phyloP scores from a whole-genome alignment of 2,888 invertebrate genomes.

The Schizotus pectinicornis region DNA sequence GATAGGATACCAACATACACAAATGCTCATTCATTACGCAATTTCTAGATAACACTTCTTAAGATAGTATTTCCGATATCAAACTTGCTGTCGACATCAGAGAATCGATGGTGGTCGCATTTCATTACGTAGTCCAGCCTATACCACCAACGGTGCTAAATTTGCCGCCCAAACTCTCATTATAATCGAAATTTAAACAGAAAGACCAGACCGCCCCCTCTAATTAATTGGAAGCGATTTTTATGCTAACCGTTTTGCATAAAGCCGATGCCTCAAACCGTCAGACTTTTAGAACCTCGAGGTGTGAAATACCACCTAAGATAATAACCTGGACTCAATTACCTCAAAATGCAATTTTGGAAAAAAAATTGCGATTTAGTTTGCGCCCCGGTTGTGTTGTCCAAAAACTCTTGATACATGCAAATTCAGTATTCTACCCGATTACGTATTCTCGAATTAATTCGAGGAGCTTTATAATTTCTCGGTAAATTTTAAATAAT shows the following conservation, averaged over 20 bases:
- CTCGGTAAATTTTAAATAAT: constrained; percentile 25
- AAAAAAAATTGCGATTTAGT: too few species aligned
- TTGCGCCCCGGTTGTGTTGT: too few species aligned
- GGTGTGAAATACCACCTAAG: too few species aligned
- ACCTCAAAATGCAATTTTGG: too few species aligned
- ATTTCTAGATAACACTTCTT: constrained; percentile 26
- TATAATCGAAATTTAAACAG: constrained; percentile 2
- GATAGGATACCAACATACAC: constrained; percentile 37
- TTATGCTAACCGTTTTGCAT: too few species aligned
- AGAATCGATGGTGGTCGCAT: constrained; percentile 15
- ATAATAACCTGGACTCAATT: too few species aligned
- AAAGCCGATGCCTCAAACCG: too few species aligned
- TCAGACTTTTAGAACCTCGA: too few species aligned
- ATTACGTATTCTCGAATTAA: constrained; percentile 22
- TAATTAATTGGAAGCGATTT: too few species aligned
- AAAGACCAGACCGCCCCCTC: too few species aligned
- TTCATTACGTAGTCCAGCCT: constrained; percentile 12
- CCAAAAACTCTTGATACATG: constrained; percentile 9
- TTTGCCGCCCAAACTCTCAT: background rate
- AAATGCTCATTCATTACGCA: constrained; percentile 29
- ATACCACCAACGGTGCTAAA: background rate
- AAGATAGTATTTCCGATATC: constrained; percentile 24
- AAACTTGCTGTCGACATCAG: constrained; percentile 10
- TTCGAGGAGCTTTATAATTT: constrained; percentile 22
- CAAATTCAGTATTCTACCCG: constrained; percentile 17